phyloP scores from a whole-genome alignment of 1,140 invertebrate species.

The Drosophila jambulina region DNA sequence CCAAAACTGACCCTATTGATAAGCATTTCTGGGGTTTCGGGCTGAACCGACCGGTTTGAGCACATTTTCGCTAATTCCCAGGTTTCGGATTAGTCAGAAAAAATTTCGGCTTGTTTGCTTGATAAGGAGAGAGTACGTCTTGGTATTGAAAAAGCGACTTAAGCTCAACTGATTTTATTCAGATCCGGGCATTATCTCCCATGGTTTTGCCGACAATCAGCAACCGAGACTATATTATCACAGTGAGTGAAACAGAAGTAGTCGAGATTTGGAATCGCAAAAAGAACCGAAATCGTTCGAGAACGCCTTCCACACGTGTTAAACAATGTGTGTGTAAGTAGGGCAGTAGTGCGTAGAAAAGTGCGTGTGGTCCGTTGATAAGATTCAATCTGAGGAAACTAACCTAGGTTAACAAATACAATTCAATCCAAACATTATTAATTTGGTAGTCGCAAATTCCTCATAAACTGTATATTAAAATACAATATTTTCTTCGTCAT shows the following conservation, averaged over 20 bases:
- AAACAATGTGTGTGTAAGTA: constrained; percentile 24
- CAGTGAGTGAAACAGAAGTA: constrained; percentile 1
- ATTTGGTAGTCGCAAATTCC: background rate
- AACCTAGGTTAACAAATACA: constrained; percentile 58
- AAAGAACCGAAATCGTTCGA: background rate
- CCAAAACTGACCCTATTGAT: constrained; percentile 44
- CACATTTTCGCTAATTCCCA: constrained; percentile 24
- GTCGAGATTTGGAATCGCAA: background rate
- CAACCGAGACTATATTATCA: constrained; percentile 15
- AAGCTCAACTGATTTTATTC: constrained; percentile 45
- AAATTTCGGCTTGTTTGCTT: constrained; percentile 32
- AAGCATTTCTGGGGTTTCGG: constrained; percentile 22
- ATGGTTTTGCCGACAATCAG: constrained; percentile 11
- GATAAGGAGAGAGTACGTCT: constrained; percentile 45
- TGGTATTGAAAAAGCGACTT: constrained; percentile 37
- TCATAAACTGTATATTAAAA: background rate
- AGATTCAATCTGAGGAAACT: constrained; percentile 44
- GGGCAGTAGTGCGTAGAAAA: constrained; percentile 66
- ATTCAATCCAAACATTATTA: background rate
- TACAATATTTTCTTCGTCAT: background rate
- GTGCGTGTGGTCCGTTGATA: constrained; percentile 65
- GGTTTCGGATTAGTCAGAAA: constrained; percentile 64
- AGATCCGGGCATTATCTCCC: constrained; percentile 58
- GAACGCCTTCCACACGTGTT: constrained; percentile 31
- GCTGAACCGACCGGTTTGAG: constrained; percentile 17